Evolutionary conservation across 2,888 invertebrate genomes (phyloP).

Genomic region (Heteromurus nitidus): DNA sequence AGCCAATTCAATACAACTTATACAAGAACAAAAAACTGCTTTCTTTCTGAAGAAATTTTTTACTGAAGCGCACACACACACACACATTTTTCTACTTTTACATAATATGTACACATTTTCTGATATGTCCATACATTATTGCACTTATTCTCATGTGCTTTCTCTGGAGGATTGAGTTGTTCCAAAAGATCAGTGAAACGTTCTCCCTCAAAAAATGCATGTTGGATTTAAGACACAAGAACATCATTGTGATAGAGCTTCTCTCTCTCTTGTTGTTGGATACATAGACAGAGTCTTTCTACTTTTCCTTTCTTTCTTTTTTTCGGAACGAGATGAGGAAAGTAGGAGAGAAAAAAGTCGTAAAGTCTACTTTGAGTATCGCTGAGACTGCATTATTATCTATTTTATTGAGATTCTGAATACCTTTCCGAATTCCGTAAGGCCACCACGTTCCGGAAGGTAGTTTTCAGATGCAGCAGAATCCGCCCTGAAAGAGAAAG

Average conservation of each 20-base stretch:
- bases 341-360: slow-evolving; percentile 41
- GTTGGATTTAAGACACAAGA: slow-evolving; percentile 5
- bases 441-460: slow-evolving; percentile 73
- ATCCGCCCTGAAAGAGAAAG: slow-evolving; percentile 70
- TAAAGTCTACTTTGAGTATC: slow-evolving; percentile 59
- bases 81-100: neutral
- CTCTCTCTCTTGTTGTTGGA: neutral
- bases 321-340: slow-evolving; percentile 2
- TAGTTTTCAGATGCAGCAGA: slow-evolving; percentile 73
- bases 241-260: neutral
- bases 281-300: neutral
- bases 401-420: slow-evolving; percentile 61
- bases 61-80: too few species aligned
- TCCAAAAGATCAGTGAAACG: slow-evolving; percentile 20
- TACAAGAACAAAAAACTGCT: neutral
- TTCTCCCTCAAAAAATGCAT: slow-evolving; percentile 9
- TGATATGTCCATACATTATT: too few species aligned
- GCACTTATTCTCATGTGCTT: too few species aligned
- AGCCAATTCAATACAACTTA: slow-evolving; percentile 40
- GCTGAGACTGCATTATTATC: slow-evolving; percentile 61
- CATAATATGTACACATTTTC: too few species aligned
- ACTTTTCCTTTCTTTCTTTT: slow-evolving; percentile 20
- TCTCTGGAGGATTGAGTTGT: slow-evolving; percentile 19
- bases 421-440: slow-evolving; percentile 74
- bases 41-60: too few species aligned